Evolutionary conservation across 2,113 vertebrate genomes (phyloP), one percentile per base, ranked within the genome.

Genomic region (human): DNA sequence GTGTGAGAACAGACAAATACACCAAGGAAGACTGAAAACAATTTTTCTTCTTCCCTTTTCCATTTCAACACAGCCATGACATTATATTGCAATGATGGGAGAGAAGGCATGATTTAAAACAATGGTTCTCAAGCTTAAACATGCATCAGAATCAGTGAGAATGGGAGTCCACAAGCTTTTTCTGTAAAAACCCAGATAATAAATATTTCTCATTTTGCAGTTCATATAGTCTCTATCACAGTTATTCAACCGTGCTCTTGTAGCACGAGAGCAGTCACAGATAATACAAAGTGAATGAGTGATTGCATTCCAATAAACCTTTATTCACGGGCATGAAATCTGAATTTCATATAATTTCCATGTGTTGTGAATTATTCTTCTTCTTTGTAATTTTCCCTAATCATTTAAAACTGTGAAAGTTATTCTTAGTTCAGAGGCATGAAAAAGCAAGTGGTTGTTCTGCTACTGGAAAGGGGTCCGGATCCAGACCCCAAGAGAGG

Each of bases 51-150:
- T 68, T 55, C 23, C 17, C 8, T 78, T 55, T 32, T 23, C 23
- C 23, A 25, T 38, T 27, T 61, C 6, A 0, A 35, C 17, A 38
- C 2, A 90, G 11, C 18, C 30, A 3, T 2, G 2, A 13, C 17
- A 7, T n/a, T 10, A 30, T 4, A 10, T 23, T 22, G 14, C 10
- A 7, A 16, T 6, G 25, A 20, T 0, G 4, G 18, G 0, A 5
- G 40, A 50, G 43, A 48, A 90, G 55, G 55, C 55, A 43, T 40
- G 55, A 30, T 48, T 8, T 48, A 9, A 78, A 78, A 32, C 16
- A 18, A 8, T 1, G 16, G 43, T 18, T 30, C 43, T 48, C 27
- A 48, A 48, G 48, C 43, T 78, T 48, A 43, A 78, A 78, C 45
- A 78, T 78, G 75, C 10, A 23, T 45, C 25, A 40, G 27, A 6